phyloP scores from a whole-genome alignment of 2,113 vertebrate species.

The Larimichthys crocea region DNA sequence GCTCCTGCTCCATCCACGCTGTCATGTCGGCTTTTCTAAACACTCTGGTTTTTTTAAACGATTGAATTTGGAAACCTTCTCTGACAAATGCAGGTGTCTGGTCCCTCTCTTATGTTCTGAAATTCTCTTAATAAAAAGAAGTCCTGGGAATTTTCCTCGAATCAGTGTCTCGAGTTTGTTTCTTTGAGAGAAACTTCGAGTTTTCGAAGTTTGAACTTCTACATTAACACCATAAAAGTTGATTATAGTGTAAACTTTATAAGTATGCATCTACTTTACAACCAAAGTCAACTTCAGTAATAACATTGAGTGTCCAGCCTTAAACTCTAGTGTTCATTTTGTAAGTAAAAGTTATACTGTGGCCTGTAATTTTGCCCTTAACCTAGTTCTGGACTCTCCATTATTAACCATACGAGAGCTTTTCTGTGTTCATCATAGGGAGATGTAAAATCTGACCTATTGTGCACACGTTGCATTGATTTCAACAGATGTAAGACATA shows the following conservation, averaged over 20 bases:
- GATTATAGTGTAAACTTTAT: neutral
- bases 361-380: neutral
- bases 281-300: neutral
- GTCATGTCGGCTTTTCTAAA: slow-evolving; percentile 84
- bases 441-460: neutral
- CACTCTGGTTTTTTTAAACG: slow-evolving; percentile 75
- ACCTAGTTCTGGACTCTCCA: neutral
- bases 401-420: slow-evolving; percentile 10
- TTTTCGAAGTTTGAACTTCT: neutral
- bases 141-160: slow-evolving; percentile 88
- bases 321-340: neutral
- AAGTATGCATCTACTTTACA: no score
- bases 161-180: slow-evolving; percentile 61
- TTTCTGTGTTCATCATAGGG: neutral
- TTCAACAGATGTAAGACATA: neutral
- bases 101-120: slow-evolving; percentile 86
- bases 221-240: neutral
- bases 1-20: slow-evolving; percentile 78
- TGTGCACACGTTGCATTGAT: neutral
- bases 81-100: slow-evolving; percentile 86
- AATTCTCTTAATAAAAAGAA: slow-evolving; percentile 89
- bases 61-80: slow-evolving; percentile 81
- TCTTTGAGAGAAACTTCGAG: slow-evolving; percentile 24
- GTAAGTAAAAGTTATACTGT: neutral
- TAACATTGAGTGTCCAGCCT: neutral